A percentile compares a stretch with the other conserved stretches of the same genome.
Evolutionary conservation across 2,888 invertebrate genomes (phyloP).

Genomic region (Calliopum simillimum): DNA sequence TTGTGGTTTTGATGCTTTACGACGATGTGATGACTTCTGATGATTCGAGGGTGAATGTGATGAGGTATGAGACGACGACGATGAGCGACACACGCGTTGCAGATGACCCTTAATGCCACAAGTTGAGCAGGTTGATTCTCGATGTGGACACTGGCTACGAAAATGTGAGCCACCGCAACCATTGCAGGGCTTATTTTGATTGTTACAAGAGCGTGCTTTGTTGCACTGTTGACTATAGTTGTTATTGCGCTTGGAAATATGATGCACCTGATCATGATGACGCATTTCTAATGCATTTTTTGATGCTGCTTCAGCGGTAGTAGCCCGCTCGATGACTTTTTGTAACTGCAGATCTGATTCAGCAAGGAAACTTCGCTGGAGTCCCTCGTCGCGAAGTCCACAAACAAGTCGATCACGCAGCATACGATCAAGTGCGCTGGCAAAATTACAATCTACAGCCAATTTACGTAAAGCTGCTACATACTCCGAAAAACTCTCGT

Average conservation of each 20-base stretch:
- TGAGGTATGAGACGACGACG: too few relatives aligned
- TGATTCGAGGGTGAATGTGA: too few relatives aligned
- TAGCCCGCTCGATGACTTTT: slow-evolving; percentile 36
- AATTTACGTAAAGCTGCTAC: slow-evolving; percentile 37
- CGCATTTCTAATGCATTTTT: slow-evolving; percentile 29
- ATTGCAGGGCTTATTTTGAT: slow-evolving; percentile 18
- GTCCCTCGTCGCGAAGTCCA: slow-evolving; percentile 38
- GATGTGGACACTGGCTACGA: slow-evolving; percentile 29
- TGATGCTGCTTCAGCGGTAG: slow-evolving; percentile 31
- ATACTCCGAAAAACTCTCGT: slow-evolving; percentile 38
- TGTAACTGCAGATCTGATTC: slow-evolving; percentile 36
- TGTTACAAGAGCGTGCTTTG: neutral
- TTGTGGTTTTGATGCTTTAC: neutral
- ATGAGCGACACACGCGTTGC: too few relatives aligned
- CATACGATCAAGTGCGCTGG: slow-evolving; percentile 38
- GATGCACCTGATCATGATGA: slow-evolving; percentile 23
- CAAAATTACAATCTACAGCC: slow-evolving; percentile 41
- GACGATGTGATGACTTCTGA: too few relatives aligned
- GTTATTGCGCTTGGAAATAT: neutral
- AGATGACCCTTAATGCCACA: slow-evolving; percentile 40
- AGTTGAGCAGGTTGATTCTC: slow-evolving; percentile 27
- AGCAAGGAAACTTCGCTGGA: slow-evolving; percentile 37
- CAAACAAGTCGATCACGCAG: slow-evolving; percentile 42
- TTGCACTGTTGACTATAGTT: too few relatives aligned
- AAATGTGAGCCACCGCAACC: slow-evolving; percentile 33